Percentiles rank a stretch among this genome's conserved stretches.
phyloP scores from a whole-genome alignment of 2,113 vertebrate genomes.

The Larimichthys polyactis region DNA sequence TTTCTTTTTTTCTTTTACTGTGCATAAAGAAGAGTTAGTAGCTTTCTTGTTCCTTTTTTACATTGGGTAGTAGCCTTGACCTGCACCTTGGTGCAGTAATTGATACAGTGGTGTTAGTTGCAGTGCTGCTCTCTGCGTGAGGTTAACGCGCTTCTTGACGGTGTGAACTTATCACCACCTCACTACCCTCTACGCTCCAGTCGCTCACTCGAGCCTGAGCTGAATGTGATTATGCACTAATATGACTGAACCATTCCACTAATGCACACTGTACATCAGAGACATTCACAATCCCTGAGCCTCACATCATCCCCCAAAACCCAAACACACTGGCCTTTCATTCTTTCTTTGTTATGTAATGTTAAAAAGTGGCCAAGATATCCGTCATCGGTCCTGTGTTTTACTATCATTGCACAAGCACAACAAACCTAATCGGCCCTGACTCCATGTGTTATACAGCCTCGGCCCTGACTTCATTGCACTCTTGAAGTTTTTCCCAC shows the following conservation, averaged over 20 bases:
- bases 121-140: neutral
- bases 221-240: neutral
- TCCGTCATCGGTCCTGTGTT: slow-evolving; percentile 28
- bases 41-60: neutral
- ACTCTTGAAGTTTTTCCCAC: slow-evolving; percentile 71
- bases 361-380: neutral
- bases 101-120: slow-evolving; percentile 5
- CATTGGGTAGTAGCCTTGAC: neutral
- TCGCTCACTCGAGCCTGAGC: slow-evolving; percentile 1
- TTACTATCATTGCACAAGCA: slow-evolving; percentile 45
- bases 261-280: neutral
- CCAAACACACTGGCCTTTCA: neutral
- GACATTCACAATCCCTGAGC: neutral
- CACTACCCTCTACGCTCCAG: neutral
- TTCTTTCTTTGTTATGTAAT: slow-evolving; percentile 21
- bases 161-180: slow-evolving; percentile 13
- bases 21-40: neutral
- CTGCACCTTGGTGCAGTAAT: slow-evolving; percentile 6
- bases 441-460: slow-evolving; percentile 56
- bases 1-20: neutral
- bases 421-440: slow-evolving; percentile 29
- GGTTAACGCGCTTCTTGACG: slow-evolving; percentile 35
- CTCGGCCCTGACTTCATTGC: slow-evolving; percentile 52
- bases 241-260: neutral
- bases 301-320: neutral